Percentiles rank a stretch among this genome's conserved stretches.
Conservation (phyloP, 2,797 vertebrate species). For the Ctenosaura bakeri region DNA sequence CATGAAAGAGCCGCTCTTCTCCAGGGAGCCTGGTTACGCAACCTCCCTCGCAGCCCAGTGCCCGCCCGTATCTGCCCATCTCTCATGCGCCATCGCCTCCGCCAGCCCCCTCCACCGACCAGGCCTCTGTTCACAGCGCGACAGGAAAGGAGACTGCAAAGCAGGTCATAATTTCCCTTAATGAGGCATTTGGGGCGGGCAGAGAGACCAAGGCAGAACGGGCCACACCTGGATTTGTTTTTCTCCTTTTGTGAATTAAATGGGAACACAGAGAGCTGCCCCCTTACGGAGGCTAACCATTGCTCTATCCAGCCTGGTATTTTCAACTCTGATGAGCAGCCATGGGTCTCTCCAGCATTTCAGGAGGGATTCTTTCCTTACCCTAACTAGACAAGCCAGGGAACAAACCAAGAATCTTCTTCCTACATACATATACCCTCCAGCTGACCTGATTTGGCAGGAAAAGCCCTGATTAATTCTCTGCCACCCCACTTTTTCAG, state of each 20-base stretch:
- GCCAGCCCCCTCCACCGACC: neutral
- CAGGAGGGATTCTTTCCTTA: too few species aligned
- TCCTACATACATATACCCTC: too few species aligned
- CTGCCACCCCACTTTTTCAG: too few species aligned
- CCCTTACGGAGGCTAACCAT: too few species aligned
- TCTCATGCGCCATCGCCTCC: neutral
- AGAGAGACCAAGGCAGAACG: neutral
- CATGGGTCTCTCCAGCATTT: too few species aligned
- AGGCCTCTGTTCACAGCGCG: constrained; percentile 13
- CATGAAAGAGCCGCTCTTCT: neutral
- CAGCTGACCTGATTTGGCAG: too few species aligned
- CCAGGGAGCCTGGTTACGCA: neutral
- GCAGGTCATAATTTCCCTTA: neutral
- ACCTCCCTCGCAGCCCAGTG: fast-evolving
- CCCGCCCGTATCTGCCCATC: neutral
- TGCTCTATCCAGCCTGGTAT: too few species aligned
- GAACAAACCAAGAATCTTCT: too few species aligned
- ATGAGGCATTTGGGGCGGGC: neutral
- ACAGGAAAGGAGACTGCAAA: neutral
- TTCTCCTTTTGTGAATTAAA: neutral
- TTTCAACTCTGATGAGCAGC: too few species aligned
- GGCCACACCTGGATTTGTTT: neutral
- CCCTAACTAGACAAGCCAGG: too few species aligned
- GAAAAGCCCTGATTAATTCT: too few species aligned
- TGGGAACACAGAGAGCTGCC: too few species aligned